Base-by-base conservation (phyloP, 2,113 vertebrate species). In the Eclectus roratus region DNA sequence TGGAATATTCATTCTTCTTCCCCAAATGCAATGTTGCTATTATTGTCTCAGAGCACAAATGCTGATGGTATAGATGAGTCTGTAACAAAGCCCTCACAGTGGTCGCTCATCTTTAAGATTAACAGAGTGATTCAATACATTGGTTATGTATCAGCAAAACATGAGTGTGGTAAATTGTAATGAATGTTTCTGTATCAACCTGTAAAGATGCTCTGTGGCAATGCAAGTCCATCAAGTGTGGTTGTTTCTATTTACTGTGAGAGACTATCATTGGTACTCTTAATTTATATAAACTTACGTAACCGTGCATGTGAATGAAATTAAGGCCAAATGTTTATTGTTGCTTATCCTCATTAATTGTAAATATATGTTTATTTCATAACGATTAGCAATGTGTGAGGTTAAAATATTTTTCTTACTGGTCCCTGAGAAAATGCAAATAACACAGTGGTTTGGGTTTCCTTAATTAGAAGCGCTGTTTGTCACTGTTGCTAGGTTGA, bases 61-160 rank as follows among this genome's bases (percentile, higher is more conserved):
- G 31, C 35, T 79, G 68, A 58, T 31, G 12, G 35, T 43, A 50
- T 50, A 89, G 88, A 92, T 90, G 92, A 50, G 44, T 29, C 47
- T 60, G 41, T 63, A 71, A 91, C 80, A 94, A 91, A 94, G 82
- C 61, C 69, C 68, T 94, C 85, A 88, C 55, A 43, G 31, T 33
- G 84, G 81, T 56, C 60, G 50, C 95, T 93, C 35, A 18, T 96
- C 91, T 97, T 80, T 63, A 74, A 89, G 93, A 94, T 90, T 82
- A 94, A 93, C 5, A 1, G 61, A 71, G 82, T 17, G 84, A 87
- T 88, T 96, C 73, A 79, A 14, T 50, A 19, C 27, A 9, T 19
- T 37, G 46, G 83, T 84, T 89, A 25, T 24, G 15, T 64, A 50
- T 94, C 96, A 96, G 87, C 78, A 83, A 94, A 94, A 89, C 24